A percentile compares a stretch with the other conserved stretches of the same genome.
These are phyloP conservation scores for Potamilus streckersoni DNA, from an alignment of 1,140 invertebrate species.

Conservation along the genomic window DNA sequence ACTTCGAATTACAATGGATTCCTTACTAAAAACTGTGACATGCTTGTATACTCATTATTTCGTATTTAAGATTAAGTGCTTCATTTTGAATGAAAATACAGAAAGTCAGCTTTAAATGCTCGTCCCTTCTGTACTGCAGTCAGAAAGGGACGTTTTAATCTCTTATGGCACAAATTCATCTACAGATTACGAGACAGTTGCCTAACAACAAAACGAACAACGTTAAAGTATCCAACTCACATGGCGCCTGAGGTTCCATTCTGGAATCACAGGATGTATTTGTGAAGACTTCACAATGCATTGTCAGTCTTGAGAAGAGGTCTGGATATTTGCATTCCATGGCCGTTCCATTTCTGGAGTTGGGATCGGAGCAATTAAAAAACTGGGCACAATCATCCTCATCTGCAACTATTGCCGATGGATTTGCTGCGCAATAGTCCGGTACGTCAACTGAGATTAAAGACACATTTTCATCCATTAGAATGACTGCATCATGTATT, in stretches of 20 bases:
- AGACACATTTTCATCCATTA: too few relatives aligned
- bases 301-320: constrained; percentile 16
- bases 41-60: too few relatives aligned
- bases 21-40: too few relatives aligned
- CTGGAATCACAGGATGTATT: constrained; percentile 26
- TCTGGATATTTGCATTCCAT: constrained; percentile 35
- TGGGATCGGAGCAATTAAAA: constrained; percentile 29
- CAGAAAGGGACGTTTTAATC: too few relatives aligned
- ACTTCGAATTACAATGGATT: not conserved
- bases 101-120: too few relatives aligned
- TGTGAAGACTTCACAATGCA: constrained; percentile 30
- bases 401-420: constrained; percentile 15
- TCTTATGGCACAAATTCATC: too few relatives aligned
- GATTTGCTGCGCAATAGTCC: constrained; percentile 34
- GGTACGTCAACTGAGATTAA: not conserved
- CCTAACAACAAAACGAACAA: not conserved
- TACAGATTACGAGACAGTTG: not conserved
- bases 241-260: constrained; percentile 37
- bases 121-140: too few relatives aligned
- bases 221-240: constrained; percentile 16
- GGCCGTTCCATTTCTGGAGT: constrained; percentile 3
- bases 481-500: too few relatives aligned
- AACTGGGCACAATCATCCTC: constrained; percentile 37
- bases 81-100: too few relatives aligned
- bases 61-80: too few relatives aligned